A percentile compares a stretch with the other conserved stretches of the same genome.
Conservation (phyloP, 2,797 vertebrate genomes). For the Microtus obscurus region DNA sequence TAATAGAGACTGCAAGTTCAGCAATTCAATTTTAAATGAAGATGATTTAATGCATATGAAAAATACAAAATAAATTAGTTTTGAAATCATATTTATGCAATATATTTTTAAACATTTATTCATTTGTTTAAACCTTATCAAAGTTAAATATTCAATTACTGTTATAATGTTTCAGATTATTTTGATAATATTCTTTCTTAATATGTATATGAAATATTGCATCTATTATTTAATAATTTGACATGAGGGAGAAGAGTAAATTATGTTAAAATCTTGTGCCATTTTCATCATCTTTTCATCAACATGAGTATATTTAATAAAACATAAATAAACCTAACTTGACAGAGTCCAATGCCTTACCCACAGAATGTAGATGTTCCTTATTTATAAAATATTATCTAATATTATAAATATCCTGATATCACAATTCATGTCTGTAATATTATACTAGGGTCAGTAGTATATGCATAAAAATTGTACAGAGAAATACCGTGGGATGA, state of each 20-base stretch:
- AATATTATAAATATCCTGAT: not conserved
- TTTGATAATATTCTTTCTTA: not conserved
- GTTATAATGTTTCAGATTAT: not conserved
- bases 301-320: not conserved
- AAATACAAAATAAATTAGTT: not conserved
- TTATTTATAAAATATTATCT: not conserved
- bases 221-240: not conserved
- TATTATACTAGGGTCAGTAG: not conserved
- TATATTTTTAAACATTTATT: not conserved
- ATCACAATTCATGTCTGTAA: not conserved
- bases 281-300: not conserved
- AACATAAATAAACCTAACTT: not conserved
- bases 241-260: not conserved
- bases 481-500: fast-evolving
- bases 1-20: not conserved
- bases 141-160: not conserved
- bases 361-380: not conserved
- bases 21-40: not conserved
- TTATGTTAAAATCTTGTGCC: not conserved
- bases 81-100: not conserved
- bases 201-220: not conserved
- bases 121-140: not conserved
- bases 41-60: not conserved
- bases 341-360: not conserved
- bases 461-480: not conserved